A percentile compares a stretch with the other conserved stretches of the same genome.
Evolutionary conservation across 2,888 invertebrate species (phyloP).

Genomic region (Adela reaumurella): DNA sequence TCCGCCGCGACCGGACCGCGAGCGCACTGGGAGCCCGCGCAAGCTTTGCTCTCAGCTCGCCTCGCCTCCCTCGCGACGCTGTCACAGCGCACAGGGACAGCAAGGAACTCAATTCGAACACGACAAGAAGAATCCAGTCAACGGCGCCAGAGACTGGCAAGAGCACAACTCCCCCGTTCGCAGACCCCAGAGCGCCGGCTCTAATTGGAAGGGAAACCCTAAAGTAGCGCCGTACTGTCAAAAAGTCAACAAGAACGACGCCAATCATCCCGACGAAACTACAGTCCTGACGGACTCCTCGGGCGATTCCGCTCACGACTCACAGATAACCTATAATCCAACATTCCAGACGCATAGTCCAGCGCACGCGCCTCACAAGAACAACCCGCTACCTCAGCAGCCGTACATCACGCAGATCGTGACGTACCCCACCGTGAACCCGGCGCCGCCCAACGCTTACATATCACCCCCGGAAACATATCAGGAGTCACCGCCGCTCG

Average conservation of each 20-base stretch:
- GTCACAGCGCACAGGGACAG: slow-evolving; percentile 37
- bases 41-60: slow-evolving; percentile 12
- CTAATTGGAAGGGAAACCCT: slow-evolving; percentile 43
- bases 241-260: slow-evolving; percentile 37
- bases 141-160: slow-evolving; percentile 32
- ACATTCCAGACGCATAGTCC: slow-evolving; percentile 54
- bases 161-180: slow-evolving; percentile 42
- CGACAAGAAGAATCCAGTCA: slow-evolving; percentile 15
- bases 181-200: slow-evolving; percentile 41
- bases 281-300: slow-evolving; percentile 23
- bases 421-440: slow-evolving; percentile 46
- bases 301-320: slow-evolving; percentile 29
- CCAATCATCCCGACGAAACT: slow-evolving; percentile 27
- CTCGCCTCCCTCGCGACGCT: slow-evolving; percentile 36
- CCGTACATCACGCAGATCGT: slow-evolving; percentile 50
- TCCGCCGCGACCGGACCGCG: slow-evolving; percentile 34
- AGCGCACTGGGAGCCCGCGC: slow-evolving; percentile 29
- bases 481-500: slow-evolving; percentile 38
- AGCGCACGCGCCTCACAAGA: slow-evolving; percentile 32
- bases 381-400: slow-evolving; percentile 21
- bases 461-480: slow-evolving; percentile 49
- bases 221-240: slow-evolving; percentile 42
- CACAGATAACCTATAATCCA: slow-evolving; percentile 48
- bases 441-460: slow-evolving; percentile 42
- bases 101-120: slow-evolving; percentile 29